These are phyloP conservation scores for Tragelaphus buxtoni DNA, from an alignment of 2,113 vertebrate genomes.

Conservation along the genomic window DNA sequence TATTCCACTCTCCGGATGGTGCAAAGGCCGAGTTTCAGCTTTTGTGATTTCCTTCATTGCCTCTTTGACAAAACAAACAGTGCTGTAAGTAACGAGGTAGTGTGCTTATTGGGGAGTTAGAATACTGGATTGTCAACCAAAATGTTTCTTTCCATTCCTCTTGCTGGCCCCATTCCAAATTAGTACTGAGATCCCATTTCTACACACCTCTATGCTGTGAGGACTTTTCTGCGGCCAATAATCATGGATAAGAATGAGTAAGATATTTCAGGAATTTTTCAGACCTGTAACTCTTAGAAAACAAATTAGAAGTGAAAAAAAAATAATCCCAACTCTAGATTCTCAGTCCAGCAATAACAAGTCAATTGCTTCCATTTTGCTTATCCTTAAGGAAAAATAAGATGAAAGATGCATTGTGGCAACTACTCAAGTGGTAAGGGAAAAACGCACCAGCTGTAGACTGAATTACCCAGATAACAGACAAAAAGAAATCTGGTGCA, in stretches of 20 bases:
- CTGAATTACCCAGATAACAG: constrained; percentile 39
- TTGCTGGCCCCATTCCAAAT: not conserved
- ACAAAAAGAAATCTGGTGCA: constrained; percentile 19
- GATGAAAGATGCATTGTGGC: not conserved
- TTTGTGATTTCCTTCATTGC: not conserved
- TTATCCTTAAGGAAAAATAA: constrained; percentile 35
- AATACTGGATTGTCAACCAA: not conserved
- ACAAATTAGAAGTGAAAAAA: constrained; percentile 62
- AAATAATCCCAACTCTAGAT: not conserved
- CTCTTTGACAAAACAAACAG: not conserved
- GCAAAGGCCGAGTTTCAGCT: not conserved
- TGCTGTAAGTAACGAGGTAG: not conserved
- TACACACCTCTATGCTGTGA: not conserved
- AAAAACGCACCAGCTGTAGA: constrained; percentile 31
- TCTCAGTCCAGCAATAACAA: not conserved
- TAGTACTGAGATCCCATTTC: not conserved
- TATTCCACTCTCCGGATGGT: not conserved
- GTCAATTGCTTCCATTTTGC: constrained; percentile 25
- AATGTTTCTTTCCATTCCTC: not conserved
- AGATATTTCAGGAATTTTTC: constrained; percentile 9
- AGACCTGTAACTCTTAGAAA: constrained; percentile 60
- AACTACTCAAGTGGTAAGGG: not conserved
- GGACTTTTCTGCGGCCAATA: not conserved
- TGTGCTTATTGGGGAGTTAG: not conserved
- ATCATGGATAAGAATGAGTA: not conserved